Conservation (phyloP, 2,797 vertebrate genomes). For the Setipinna tenuifilis region DNA sequence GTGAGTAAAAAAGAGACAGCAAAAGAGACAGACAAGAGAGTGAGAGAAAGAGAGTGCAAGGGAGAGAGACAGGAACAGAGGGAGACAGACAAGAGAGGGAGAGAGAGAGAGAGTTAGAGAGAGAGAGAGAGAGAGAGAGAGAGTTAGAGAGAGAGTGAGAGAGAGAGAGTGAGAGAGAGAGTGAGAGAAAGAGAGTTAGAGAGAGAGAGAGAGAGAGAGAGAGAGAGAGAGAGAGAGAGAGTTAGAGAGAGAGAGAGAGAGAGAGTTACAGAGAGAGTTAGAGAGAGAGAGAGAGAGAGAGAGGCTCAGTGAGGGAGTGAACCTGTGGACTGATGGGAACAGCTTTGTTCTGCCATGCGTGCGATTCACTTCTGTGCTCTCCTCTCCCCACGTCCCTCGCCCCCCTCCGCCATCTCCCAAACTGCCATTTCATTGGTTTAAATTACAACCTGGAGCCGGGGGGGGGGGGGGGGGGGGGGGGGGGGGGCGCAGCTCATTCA, state of each 20-base stretch:
- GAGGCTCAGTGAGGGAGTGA: constrained; percentile 11
- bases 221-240: not conserved
- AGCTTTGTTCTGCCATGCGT: constrained; percentile 51
- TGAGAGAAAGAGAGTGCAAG: not conserved
- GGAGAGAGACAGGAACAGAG: not conserved
- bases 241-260: not conserved
- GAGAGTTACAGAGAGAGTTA: not conserved
- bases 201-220: not conserved
- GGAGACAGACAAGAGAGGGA: not conserved
- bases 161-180: not conserved
- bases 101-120: not conserved
- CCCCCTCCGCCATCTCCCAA: constrained; percentile 26
- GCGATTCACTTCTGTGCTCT: constrained; percentile 44
- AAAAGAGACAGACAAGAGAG: not conserved
- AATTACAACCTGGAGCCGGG: constrained; percentile 39
- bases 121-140: not conserved
- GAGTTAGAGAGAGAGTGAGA: not conserved
- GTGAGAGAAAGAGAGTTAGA: not conserved
- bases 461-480: constrained; percentile 24
- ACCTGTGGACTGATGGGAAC: constrained; percentile 51
- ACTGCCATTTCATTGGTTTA: constrained; percentile 42
- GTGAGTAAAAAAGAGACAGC: not conserved
- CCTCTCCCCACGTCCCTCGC: constrained; percentile 22
- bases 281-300: not conserved
- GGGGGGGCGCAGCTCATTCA: constrained; percentile 33